Percentiles rank a stretch among this genome's conserved stretches.
phyloP scores from a whole-genome alignment of 2,113 vertebrate genomes.

The Rhipidura dahli region DNA sequence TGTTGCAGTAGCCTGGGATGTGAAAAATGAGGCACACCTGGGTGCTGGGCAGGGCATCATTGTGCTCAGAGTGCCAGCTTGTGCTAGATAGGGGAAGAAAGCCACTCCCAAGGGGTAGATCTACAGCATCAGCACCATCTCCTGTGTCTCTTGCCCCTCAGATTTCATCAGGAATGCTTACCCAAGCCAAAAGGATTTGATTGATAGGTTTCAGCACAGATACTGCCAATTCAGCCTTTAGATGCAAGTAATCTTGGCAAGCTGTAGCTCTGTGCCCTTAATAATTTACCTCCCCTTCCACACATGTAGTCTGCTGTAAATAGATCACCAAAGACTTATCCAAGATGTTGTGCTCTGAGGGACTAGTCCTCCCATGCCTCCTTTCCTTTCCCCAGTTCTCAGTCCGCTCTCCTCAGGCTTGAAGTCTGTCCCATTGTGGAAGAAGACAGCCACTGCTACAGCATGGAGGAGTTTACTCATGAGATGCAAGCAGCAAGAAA shows the following conservation, averaged over 20 bases:
- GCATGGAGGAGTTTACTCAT: neutral
- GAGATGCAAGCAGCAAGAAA: neutral
- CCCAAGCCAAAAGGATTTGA: neutral
- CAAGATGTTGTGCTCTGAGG: neutral
- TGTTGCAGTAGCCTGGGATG: neutral
- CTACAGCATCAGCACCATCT: neutral
- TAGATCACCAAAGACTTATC: neutral
- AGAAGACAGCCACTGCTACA: neutral
- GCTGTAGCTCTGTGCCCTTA: neutral
- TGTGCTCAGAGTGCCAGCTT: neutral
- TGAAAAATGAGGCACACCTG: neutral
- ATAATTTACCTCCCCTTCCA: neutral
- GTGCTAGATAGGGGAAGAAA: neutral
- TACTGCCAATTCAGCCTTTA: neutral
- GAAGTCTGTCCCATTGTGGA: neutral
- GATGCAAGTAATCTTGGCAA: rapidly evolving
- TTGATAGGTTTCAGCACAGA: neutral
- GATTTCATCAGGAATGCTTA: neutral
- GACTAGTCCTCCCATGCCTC: neutral
- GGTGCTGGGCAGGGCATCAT: neutral
- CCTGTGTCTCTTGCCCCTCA: neutral
- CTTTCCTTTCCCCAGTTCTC: neutral
- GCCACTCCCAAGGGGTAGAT: neutral
- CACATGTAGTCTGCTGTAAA: neutral
- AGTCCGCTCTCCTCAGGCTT: neutral